Evolutionary conservation across 2,888 invertebrate species (phyloP), one percentile per base, ranked within the genome.

Genomic region (Patella caerulea): DNA sequence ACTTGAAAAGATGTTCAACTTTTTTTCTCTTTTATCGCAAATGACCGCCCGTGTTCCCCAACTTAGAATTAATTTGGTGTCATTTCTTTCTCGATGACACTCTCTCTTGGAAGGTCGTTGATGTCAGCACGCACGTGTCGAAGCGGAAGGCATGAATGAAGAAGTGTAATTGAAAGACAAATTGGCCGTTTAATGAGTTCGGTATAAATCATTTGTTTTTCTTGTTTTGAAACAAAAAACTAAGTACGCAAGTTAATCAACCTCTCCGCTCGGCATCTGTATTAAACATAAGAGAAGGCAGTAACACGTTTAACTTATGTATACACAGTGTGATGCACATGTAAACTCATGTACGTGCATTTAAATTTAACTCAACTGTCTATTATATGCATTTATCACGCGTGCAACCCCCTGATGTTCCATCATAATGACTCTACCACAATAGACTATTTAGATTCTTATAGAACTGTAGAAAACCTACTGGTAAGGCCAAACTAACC

Each of bases 361-460:
- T 65, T 65, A 65, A 65, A 65, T 24, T 65, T 24, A 24, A 65
- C 65, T 65, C 65, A 65, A 24, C 19, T 24, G n/a, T 65, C 65
- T 65, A 65, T 65, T 24, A 65, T 65, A 65, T 65, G 24, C 24
- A 65, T 65, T 65, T 65, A 65, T 65, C 65, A 65, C 65, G 65
- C 65, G 19, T 65, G 24, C 19, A 24, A 65, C 19, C 65, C 65
- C 65, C 19, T 65, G 14, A 45, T 45, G 65, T 19, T 14, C 19
- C 19, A 24, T 3, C 65, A 65, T 65, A 65, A 65, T 65, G 24
- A 24, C 24, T 65, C 12, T 24, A 65, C 19, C 65, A 65, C 65
- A 65, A 65, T 65, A 65, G 24, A 24, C 24, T 24, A 12, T 24
- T 24, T 24, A 65, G 65, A 65, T 65, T 5, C 3, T 11, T 24